These are phyloP conservation scores for Rhingia rostrata DNA, from an alignment of 2,888 invertebrate species.

Conservation along the genomic window DNA sequence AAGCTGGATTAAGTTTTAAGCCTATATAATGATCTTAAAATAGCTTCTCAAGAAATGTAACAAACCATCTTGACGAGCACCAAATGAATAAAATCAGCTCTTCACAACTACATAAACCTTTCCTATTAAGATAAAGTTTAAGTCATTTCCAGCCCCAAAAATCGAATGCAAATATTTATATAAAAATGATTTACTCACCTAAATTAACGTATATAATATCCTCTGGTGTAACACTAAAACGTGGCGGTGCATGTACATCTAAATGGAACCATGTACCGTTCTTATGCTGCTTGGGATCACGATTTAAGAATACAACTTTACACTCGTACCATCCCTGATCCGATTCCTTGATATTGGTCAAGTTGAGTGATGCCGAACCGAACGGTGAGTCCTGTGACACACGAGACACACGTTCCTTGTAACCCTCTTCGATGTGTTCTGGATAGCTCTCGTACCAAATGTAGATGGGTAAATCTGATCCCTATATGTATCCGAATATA, in stretches of 20 bases:
- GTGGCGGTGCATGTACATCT: slow-evolving; percentile 98
- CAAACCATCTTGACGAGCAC: too few relatives aligned
- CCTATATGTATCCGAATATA: slow-evolving; percentile 84
- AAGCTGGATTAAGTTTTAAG: too few relatives aligned
- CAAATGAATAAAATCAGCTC: too few relatives aligned
- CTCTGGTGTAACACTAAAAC: slow-evolving; percentile 97
- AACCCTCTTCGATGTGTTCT: slow-evolving; percentile 97
- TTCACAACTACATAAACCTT: too few relatives aligned
- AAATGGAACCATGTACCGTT: slow-evolving; percentile 99
- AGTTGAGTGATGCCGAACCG: slow-evolving; percentile 96
- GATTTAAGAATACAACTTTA: slow-evolving; percentile 96
- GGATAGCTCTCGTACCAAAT: slow-evolving; percentile 99
- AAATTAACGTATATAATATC: slow-evolving; percentile 98
- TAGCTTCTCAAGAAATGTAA: too few relatives aligned
- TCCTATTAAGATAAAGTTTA: too few relatives aligned
- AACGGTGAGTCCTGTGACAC: slow-evolving; percentile 94
- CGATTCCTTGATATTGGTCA: slow-evolving; percentile 95
- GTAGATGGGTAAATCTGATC: slow-evolving; percentile 97
- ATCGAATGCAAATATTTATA: too few relatives aligned
- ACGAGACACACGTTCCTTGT: slow-evolving; percentile 95
- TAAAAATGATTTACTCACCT: slow-evolving; percentile 83
- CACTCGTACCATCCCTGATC: slow-evolving; percentile 99
- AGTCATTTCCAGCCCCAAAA: too few relatives aligned
- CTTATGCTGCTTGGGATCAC: slow-evolving; percentile 94
- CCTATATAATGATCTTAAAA: too few relatives aligned